Base-by-base conservation (phyloP, 2,888 invertebrate species). In the Apamea sordens region DNA sequence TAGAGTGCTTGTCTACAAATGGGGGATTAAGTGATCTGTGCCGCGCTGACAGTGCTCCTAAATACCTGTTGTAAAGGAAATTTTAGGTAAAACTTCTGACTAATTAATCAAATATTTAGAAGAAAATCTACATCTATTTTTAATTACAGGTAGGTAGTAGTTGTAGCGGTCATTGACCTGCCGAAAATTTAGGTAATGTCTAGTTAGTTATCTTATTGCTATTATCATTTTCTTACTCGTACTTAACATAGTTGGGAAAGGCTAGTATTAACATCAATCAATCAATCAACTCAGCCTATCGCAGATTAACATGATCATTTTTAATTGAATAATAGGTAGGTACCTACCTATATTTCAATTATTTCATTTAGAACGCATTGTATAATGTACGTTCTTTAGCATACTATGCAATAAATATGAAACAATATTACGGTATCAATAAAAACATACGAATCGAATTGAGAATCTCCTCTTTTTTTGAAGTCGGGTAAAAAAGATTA, bases 61-160 rank as follows among this genome's bases (percentile, higher is more conserved):
- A 63, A 82, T 65, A 68, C 28, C 41, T 81, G 76, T 68, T 72
- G 10, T 56, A 64, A 77, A 67, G n/a, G 21, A 50, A 53, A 28
- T 71, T 76, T 82, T 82, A 32, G 21, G 61, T 67, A 65, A 69
- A 85, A 70, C 28, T 76, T 74, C 24, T 15, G 13, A 44, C 44
- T 73, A 63, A 71, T 73, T 59, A 32, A 47, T 68, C 2, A 63
- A 73, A 59, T 32, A 28, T 59, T 72, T 68, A 79, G 15, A 72
- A 56, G 4, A 69, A 77, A 73, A 36, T 79, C 61, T 70, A 53
- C 59, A 73, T 65, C 10, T 56, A 50, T 76, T 83, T 81, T 83
- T 71, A 67, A 77, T 83, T 71, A 83, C 69, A 77, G 83, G 80
- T 77, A 81, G 80, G 83, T 79, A 72, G 63, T 84, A 67, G 50